Conservation (phyloP, 2,113 vertebrate species). For the Anoura caudifer region DNA sequence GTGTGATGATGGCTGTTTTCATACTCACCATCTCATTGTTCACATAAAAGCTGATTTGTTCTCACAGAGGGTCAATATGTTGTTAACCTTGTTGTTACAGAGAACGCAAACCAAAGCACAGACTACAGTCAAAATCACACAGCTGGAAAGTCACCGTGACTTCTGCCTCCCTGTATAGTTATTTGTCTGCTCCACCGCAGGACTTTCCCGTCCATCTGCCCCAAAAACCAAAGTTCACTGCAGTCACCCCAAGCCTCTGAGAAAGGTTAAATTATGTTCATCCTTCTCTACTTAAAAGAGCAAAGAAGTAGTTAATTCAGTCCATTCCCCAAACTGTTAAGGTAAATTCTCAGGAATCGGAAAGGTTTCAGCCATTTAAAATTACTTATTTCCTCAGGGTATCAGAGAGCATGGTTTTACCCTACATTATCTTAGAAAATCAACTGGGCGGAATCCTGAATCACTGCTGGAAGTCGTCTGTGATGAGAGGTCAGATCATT, state of each 20-base stretch:
- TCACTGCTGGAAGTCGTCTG: neutral
- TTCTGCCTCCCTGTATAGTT: neutral
- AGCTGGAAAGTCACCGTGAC: neutral
- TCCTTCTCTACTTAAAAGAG: neutral
- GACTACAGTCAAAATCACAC: neutral
- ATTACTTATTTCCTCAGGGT: conserved; percentile 51
- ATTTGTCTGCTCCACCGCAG: neutral
- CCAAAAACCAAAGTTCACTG: neutral
- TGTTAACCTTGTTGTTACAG: neutral
- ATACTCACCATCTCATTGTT: neutral
- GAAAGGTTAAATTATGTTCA: neutral
- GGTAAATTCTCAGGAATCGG: neutral
- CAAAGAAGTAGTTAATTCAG: neutral
- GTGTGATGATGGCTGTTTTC: neutral
- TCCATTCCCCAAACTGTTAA: neutral
- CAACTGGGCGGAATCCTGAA: neutral
- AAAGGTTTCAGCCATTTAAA: neutral
- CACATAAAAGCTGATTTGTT: neutral
- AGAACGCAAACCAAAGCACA: neutral
- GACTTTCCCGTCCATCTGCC: neutral
- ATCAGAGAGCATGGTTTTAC: neutral
- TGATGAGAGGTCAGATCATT: neutral
- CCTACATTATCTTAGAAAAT: neutral
- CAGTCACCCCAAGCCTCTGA: neutral
- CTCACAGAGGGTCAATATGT: neutral